Base-by-base conservation (phyloP, 2,888 invertebrate species). In the Dryomyza anilis region DNA sequence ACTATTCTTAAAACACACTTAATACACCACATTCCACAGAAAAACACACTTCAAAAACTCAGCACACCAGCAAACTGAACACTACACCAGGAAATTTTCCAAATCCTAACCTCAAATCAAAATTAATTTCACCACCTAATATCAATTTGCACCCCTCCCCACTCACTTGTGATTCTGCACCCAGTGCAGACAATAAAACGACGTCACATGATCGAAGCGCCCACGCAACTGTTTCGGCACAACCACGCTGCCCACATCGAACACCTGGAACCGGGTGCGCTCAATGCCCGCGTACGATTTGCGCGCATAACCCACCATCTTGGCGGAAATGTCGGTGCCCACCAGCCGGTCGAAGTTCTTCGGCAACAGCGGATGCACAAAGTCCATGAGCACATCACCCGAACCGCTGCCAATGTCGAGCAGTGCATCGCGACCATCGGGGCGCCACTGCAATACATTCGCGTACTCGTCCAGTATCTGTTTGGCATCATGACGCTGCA, bases 151-250 rank as follows among this genome's bases (percentile, higher is more conserved):
- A n/a, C n/a, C n/a, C n/a, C 12, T 12, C 33, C 7, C 7, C 39
- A 56, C 56, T 56, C 16, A 56, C 56, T 33, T 52, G 78, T 90
- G 89, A 74, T 91, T 86, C 71, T 86, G 86, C 27, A 92, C 87
- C 92, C 92, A 92, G 75, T 93, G 92, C 5, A 93, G 83, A 67
- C 91, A 88, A 78, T 91, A 91, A 78, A 92, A 91, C 0, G 92
- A 92, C 65, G 91, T 87, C 3, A 87, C 85, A 74, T 91, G 89
- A 73, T 89, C 86, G 74, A 89, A 92, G 46, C 80, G 74, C 65
- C 81, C 84, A 25, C 81, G 73, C 59, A 86, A 73, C 25, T 85
- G 81, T 1, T 79, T 76, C 1, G 86, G 85, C 53, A 88, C 68
- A 30, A 84, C 8, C 2, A 62, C 45, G 1, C 85, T 79, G 14